Percentiles rank a stretch among this genome's conserved stretches.
These are phyloP conservation scores for Salvelinus alpinus DNA, from an alignment of 2,113 vertebrate genomes.

Conservation along the genomic window DNA sequence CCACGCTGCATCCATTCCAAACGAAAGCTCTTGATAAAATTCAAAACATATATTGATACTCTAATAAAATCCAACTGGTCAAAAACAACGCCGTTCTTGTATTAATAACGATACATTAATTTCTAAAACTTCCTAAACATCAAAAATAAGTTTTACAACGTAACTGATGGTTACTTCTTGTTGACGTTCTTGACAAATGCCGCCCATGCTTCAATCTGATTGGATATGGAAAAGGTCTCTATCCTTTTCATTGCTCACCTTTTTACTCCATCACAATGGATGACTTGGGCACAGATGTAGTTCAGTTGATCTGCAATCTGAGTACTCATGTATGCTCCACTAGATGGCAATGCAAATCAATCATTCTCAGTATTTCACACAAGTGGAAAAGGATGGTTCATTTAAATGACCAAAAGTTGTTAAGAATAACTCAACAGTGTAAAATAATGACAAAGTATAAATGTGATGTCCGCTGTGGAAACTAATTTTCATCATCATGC, in stretches of 20 bases:
- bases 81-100: background rate
- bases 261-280: too few species aligned
- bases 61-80: background rate
- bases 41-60: background rate
- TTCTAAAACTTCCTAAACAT: conserved; percentile 1
- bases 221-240: background rate
- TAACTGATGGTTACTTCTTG: conserved; percentile 33
- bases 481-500: background rate
- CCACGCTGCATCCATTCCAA: background rate
- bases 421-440: too few species aligned
- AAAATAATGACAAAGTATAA: background rate
- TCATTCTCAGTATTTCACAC: background rate
- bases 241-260: too few species aligned
- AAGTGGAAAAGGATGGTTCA: background rate
- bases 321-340: background rate
- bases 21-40: background rate
- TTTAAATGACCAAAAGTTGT: background rate
- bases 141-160: background rate
- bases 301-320: background rate
- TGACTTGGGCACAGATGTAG: background rate
- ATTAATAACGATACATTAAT: background rate
- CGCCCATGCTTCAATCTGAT: background rate
- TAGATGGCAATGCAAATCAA: conserved; percentile 32
- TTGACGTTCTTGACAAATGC: conserved; percentile 6
- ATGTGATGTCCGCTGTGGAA: background rate